phyloP scores from a whole-genome alignment of 1,140 invertebrate species.

The Maconellicoccus hirsutus region DNA sequence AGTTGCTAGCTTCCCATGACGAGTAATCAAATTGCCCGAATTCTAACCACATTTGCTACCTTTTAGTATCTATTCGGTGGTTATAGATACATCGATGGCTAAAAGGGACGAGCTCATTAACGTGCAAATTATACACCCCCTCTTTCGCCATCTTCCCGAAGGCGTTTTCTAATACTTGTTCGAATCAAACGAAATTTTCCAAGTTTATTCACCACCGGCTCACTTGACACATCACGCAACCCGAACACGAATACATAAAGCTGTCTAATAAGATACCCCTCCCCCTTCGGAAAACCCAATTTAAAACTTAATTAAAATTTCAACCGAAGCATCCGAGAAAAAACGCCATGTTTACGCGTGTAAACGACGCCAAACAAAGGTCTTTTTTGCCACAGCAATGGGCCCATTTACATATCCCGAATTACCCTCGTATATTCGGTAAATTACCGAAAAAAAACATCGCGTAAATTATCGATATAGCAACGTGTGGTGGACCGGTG shows the following conservation, averaged over 20 bases:
- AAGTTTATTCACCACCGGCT: not conserved
- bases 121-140: not conserved
- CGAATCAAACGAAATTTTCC: not conserved
- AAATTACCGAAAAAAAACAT: not conserved
- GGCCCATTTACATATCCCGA: not conserved
- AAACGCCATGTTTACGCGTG: not conserved
- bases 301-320: not conserved
- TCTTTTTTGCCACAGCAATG: not conserved
- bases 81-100: no score
- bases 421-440: not conserved
- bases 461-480: not conserved
- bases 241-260: not conserved
- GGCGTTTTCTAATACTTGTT: not conserved
- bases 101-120: no score
- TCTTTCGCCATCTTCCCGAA: not conserved
- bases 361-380: not conserved
- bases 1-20: no score
- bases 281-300: no score
- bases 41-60: no score
- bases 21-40: no score
- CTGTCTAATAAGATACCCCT: not conserved
- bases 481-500: not conserved
- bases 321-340: not conserved
- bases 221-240: not conserved
- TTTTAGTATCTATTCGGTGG: no score